Evolutionary conservation across 2,888 invertebrate genomes (phyloP), one percentile per base, ranked within the genome.

Genomic region (Spodoptera littoralis): DNA sequence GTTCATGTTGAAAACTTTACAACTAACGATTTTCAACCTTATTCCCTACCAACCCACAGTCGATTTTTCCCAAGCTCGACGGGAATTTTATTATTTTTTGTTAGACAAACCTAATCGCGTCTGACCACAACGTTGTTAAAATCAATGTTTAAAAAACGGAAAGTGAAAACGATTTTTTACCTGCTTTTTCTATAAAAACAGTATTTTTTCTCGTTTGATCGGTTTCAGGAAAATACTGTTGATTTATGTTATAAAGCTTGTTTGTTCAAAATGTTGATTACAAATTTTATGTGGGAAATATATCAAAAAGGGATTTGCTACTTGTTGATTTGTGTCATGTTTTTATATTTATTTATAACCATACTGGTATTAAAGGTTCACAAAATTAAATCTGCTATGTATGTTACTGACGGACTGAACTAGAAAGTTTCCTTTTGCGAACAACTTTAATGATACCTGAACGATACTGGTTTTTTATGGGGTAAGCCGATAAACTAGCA

Each of bases 121-220:
- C 56, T 73, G 69, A 76, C 77, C 77, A 46, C 73, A 59, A 53
- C 54, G 65, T 61, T 76, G 49, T 63, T 73, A 69, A 69, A 76
- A 65, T 73, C 63, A 59, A 63, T 54, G 47, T 60, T 36, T 75
- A 60, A 62, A 73, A 59, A 63, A 44, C 46, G 65, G 52, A 68
- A 60, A 65, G 62, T 49, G 55, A 73, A 76, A 65, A 56, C 36
- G 2, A 60, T 58, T 59, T 60, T 42, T 9, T 71, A 61, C 52
- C 56, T 48, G 24, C 56, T 13, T 48, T 36, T 57, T 60, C 49
- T 45, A 51, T 13, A 54, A 24, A 48, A 56, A 51, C 54, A 36
- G 57, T 47, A 8, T 30, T 30, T 50, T 47, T 46, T 27, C 45
- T 50, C 11, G 5, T 44, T 41, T 45, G 11, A 46, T 55, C 45